Evolutionary conservation across 2,113 vertebrate species (phyloP).

Genomic region (Herpailurus yagouaroundi): DNA sequence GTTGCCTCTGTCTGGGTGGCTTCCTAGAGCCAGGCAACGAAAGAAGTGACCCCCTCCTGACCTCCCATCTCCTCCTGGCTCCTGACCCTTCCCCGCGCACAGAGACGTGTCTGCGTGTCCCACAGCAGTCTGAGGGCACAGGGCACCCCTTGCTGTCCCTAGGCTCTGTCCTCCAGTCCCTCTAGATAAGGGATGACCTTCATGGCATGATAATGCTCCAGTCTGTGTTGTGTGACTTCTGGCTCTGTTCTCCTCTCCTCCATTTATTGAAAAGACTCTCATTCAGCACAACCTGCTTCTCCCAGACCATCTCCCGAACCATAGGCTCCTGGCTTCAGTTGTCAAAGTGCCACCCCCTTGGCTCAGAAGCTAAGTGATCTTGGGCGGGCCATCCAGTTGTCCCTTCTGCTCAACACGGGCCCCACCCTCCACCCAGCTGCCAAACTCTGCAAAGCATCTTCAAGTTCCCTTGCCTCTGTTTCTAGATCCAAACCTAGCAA

Average conservation of each 20-base stretch:
- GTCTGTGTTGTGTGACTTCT: not conserved
- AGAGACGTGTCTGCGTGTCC: not conserved
- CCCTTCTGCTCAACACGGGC: not conserved
- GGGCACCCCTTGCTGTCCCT: not conserved
- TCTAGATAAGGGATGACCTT: not conserved
- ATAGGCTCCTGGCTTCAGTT: not conserved
- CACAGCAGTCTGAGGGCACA: fast-evolving
- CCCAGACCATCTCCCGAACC: not conserved
- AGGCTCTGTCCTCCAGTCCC: not conserved
- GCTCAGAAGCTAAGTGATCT: not conserved
- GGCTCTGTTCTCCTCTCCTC: not conserved
- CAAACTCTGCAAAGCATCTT: not conserved
- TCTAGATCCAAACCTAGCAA: not conserved
- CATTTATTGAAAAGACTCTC: not conserved
- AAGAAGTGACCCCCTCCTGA: not conserved
- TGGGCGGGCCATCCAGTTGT: not conserved
- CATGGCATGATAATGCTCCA: fast-evolving
- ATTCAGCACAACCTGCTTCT: not conserved
- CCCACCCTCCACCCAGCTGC: not conserved
- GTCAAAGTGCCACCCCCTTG: not conserved
- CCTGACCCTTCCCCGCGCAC: not conserved
- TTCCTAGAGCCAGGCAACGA: not conserved
- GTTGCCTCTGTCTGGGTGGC: not conserved
- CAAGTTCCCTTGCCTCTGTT: not conserved
- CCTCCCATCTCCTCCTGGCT: not conserved